Evolutionary conservation across 92 coral and sea anemone species (phyloP), one percentile per base, ranked within the genome.

Genomic region (Zoanthus sansibaricus): DNA sequence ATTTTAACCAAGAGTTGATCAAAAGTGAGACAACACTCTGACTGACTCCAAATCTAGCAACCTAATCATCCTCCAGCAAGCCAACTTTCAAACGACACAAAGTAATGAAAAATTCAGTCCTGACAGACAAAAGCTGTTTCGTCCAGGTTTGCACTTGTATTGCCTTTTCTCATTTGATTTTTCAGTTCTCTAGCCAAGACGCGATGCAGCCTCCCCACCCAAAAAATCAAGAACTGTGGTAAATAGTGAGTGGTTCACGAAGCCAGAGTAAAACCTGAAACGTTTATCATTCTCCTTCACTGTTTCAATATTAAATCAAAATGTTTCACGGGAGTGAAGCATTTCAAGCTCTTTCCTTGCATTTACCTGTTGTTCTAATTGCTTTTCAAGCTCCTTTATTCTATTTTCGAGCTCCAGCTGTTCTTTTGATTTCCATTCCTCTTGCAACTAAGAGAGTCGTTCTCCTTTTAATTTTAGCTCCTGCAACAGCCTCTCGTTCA

Each of bases 41-140:
- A 18, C 72, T 78, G 15, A 77, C 78, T 71, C 89, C 92, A 91
- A 91, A 91, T 61, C 89, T 83, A 12, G 79, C 77, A 71, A 92
- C 89, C 82, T 88, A 78, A 89, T 91, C 92, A 70, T 91, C 92
- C 56, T 88, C 92, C 1, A 91, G 92, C 37, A 88, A 84, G 47
- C 87, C 88, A 44, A 89, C 89, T 84, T 78, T 89, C 46, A 87
- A 87, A n/a, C 79, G 92, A 75, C 91, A 88, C 83, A 88, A 9
- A n/a, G 47, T 45, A 56, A 88, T 71, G 64, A 88, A 88, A 61
- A 90, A 91, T 48, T 82, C 88, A 82, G 64, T 56, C 59, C 71
- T 31, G 42, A 87, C 72, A 68, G 88, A 76, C 15, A 90, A 44
- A 90, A 68, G 79, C 93, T 91, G 78, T 66, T 84, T 25, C 87